Conservation (phyloP, 2,888 invertebrate genomes). For the Drosophila aldrichi region DNA sequence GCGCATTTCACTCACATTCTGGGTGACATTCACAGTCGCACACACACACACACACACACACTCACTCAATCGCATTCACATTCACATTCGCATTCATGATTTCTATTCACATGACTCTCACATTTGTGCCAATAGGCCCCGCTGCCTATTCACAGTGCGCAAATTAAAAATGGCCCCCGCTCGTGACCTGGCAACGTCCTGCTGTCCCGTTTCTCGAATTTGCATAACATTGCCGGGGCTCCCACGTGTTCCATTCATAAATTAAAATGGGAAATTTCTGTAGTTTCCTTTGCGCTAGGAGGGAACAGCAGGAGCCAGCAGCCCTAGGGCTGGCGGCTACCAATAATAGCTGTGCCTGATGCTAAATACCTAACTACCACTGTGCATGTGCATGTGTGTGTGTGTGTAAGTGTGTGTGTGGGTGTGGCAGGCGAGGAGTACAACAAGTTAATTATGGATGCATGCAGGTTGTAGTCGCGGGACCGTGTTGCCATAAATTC, state of each 20-base stretch:
- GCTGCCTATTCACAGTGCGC: slow-evolving; percentile 25
- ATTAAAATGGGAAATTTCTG: slow-evolving; percentile 55
- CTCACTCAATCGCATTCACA: slow-evolving; percentile 44
- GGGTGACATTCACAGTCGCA: slow-evolving; percentile 39
- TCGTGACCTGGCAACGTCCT: slow-evolving; percentile 22
- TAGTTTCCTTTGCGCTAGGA: slow-evolving; percentile 2
- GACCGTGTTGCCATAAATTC: slow-evolving; percentile 56
- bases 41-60: slow-evolving; percentile 6
- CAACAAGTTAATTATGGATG: slow-evolving; percentile 80
- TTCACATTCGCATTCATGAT: slow-evolving; percentile 46
- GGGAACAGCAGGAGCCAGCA: slow-evolving; percentile 4
- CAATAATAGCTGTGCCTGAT: slow-evolving; percentile 63
- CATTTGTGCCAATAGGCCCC: slow-evolving; percentile 47
- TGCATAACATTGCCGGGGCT: slow-evolving; percentile 55
- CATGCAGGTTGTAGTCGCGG: slow-evolving; percentile 56
- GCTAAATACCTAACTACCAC: slow-evolving; percentile 46
- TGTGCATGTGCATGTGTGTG: not conserved
- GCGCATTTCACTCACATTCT: slow-evolving; percentile 61
- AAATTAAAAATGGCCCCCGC: slow-evolving; percentile 53
- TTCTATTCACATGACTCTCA: slow-evolving; percentile 45
- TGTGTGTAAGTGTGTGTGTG: slow-evolving; percentile 4
- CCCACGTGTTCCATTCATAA: slow-evolving; percentile 64
- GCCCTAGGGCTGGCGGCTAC: slow-evolving; percentile 27
- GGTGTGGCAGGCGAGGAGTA: slow-evolving; percentile 46
- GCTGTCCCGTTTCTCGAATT: slow-evolving; percentile 32